A percentile compares a stretch with the other conserved stretches of the same genome.
Evolutionary conservation across 2,888 invertebrate genomes (phyloP).

Genomic region (Hipparchia sbordonii): DNA sequence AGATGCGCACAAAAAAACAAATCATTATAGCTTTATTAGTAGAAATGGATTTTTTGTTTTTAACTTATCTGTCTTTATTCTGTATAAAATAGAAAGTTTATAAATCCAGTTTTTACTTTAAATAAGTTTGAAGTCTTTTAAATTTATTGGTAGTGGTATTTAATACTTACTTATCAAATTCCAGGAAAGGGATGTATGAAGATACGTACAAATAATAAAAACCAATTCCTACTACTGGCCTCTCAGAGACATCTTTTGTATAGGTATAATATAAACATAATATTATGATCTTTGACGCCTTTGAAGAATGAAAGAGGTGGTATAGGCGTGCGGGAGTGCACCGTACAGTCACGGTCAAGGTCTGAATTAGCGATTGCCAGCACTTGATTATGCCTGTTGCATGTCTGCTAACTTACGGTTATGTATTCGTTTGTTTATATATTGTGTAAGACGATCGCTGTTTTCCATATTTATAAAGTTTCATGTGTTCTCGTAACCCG

Average conservation of each 20-base stretch:
- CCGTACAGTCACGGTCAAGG: slow-evolving; percentile 75
- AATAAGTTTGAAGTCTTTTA: too few relatives aligned
- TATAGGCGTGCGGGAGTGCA: slow-evolving; percentile 57
- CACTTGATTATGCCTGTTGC: slow-evolving; percentile 52
- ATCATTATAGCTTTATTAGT: too few relatives aligned
- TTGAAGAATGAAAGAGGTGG: slow-evolving; percentile 40
- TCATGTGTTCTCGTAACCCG: slow-evolving; percentile 18
- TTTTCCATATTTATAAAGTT: slow-evolving; percentile 25
- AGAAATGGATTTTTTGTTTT: too few relatives aligned
- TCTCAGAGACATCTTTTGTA: background rate
- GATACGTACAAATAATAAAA: too few relatives aligned
- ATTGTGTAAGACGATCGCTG: slow-evolving; percentile 31
- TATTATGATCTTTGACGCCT: slow-evolving; percentile 30
- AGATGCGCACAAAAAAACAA: too few relatives aligned
- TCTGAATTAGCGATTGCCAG: slow-evolving; percentile 59
- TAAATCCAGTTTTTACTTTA: too few relatives aligned
- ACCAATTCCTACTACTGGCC: background rate
- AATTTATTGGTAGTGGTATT: too few relatives aligned
- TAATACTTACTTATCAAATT: too few relatives aligned
- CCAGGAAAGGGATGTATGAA: too few relatives aligned
- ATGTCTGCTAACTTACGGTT: slow-evolving; percentile 51
- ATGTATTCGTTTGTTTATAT: slow-evolving; percentile 43
- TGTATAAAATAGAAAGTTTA: too few relatives aligned
- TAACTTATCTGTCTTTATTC: too few relatives aligned
- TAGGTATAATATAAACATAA: background rate